Base-by-base conservation (phyloP, 2,113 vertebrate species). In the Rissa tridactyla region DNA sequence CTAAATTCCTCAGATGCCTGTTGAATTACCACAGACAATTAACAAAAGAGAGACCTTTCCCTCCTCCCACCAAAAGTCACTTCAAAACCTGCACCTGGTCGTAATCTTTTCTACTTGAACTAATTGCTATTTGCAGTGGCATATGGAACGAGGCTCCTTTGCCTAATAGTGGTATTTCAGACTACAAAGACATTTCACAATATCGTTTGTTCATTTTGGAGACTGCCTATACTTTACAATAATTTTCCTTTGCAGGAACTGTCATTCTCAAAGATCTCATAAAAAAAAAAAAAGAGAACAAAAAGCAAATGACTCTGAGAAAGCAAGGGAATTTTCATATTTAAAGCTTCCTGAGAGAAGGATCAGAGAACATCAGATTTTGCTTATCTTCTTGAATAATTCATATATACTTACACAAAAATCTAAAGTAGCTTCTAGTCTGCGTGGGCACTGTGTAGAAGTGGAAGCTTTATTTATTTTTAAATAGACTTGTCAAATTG, bases 71-170 rank as follows among this genome's bases (percentile, higher is more conserved):
- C 71, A 92, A 51, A 90, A 86, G 80, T 94, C 82, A 90, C 94
- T 97, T 97, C 96, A 94, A 96, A 96, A 93, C 66, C 80, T 94
- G 94, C 97, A 98, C 97, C 98, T 98, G 98, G 94, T 86, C 51
- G 2, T 92, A 91, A 97, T 96, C 96, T 97, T 94, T 97, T 94
- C 96, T 97, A 54, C 92, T 97, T 94, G 96, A 98, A 96, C 94
- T 98, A 98, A 98, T 97, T 97, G 92, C 88, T 95, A 29, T 97
- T 97, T 96, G 94, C 58, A 54, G 79, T 85, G 75, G 84, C 58
- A 71, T 64, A 86, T 58, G 80, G 84, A 64, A 68, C 71, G 87
- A 95, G 71, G 36, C 14, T 96, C 72, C 70, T 95, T 81, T 70
- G 55, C 65, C 70, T 86, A 95, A 79, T 91, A 96, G 86, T 75